A percentile compares a stretch with the other conserved stretches of the same genome.
Evolutionary conservation across 35 echinoderm and acorn worm genomes (phyloP).

Genomic region (Stichopus chloronotus): DNA sequence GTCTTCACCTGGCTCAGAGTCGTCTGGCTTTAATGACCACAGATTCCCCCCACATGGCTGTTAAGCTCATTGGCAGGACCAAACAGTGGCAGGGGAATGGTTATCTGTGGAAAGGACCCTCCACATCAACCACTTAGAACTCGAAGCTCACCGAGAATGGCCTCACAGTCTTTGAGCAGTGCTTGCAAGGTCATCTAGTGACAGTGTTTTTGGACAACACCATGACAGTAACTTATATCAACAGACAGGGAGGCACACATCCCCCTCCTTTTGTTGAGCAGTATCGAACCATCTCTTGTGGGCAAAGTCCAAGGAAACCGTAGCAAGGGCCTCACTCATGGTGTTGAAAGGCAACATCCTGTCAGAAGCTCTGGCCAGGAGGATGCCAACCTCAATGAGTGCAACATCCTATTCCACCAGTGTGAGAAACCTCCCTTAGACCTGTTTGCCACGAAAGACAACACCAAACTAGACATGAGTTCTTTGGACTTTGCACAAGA

Average conservation of each 20-base stretch:
- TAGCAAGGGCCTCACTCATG: constrained; percentile 24
- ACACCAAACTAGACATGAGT: constrained; percentile 5
- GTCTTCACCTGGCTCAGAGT: background rate
- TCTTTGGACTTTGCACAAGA: background rate
- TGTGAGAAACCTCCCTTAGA: background rate
- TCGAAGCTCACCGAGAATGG: background rate
- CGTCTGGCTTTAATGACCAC: constrained; percentile 14
- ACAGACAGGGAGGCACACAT: constrained; percentile 44
- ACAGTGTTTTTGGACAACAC: background rate
- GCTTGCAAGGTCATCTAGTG: background rate
- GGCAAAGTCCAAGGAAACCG: background rate
- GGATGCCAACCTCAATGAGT: background rate
- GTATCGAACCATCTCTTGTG: background rate
- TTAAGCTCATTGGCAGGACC: background rate
- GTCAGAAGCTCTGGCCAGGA: constrained; percentile 60
- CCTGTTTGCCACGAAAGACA: constrained; percentile 36
- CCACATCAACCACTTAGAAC: constrained; percentile 50
- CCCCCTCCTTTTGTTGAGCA: background rate
- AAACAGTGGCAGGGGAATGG: background rate
- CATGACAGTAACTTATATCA: constrained; percentile 74
- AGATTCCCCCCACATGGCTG: background rate
- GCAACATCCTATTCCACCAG: background rate
- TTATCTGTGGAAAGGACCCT: background rate
- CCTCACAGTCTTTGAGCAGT: background rate
- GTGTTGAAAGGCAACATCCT: constrained; percentile 32